Percentiles rank a stretch among this genome's conserved stretches.
phyloP scores from a whole-genome alignment of 2,113 vertebrate genomes.

The Neomonachus schauinslandi region DNA sequence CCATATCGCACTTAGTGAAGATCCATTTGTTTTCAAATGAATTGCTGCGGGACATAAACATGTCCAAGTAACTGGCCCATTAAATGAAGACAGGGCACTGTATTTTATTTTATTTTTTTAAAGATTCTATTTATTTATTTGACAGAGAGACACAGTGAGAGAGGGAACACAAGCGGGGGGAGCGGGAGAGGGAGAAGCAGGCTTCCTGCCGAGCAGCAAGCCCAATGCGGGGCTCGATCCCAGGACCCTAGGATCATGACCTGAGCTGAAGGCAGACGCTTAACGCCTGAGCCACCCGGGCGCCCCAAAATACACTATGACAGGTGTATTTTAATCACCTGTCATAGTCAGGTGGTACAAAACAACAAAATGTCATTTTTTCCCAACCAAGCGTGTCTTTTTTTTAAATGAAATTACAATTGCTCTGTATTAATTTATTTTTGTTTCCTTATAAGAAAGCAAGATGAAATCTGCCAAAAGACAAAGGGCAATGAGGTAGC shows the following conservation, averaged over 20 bases:
- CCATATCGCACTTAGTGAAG: slow-evolving; percentile 61
- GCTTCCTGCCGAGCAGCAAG: no score
- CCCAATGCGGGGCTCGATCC: no score
- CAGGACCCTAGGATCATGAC: no score
- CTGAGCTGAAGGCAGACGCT: no score
- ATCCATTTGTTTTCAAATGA: slow-evolving; percentile 81
- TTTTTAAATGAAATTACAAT: slow-evolving; percentile 61
- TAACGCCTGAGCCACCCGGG: no score
- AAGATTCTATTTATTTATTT: neutral
- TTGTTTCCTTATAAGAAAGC: neutral
- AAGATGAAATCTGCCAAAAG: neutral
- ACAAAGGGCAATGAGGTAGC: neutral
- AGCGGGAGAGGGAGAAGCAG: no score
- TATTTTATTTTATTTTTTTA: slow-evolving; percentile 84
- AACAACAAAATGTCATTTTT: slow-evolving; percentile 64
- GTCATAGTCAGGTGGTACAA: slow-evolving; percentile 56
- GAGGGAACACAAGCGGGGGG: no score
- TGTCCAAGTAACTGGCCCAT: slow-evolving; percentile 69
- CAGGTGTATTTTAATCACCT: slow-evolving; percentile 76
- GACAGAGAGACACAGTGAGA: no score
- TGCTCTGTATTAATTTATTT: slow-evolving; percentile 56
- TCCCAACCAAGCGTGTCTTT: slow-evolving; percentile 65
- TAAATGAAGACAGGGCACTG: slow-evolving; percentile 75
- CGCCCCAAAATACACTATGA: no score
- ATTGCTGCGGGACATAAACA: slow-evolving; percentile 77